Evolutionary conservation across 2,113 vertebrate species (phyloP).

Genomic region (Cheirogaleus medius): DNA sequence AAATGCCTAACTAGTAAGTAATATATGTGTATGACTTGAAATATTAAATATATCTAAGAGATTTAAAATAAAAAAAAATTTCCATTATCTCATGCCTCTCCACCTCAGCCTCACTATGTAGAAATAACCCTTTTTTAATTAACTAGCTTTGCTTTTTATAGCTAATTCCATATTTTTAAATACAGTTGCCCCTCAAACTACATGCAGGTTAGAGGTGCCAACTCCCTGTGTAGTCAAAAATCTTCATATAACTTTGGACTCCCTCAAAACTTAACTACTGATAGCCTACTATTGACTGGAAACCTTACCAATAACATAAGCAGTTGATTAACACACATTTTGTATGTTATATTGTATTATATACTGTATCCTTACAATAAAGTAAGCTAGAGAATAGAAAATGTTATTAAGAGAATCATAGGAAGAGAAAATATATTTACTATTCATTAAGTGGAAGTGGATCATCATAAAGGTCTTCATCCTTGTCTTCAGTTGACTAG

Average conservation of each 20-base stretch:
- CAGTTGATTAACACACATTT: background rate
- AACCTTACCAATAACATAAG: background rate
- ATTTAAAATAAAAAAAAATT: background rate
- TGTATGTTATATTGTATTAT: background rate
- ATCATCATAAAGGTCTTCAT: background rate
- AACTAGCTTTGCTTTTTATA: constrained; percentile 18
- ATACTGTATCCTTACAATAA: background rate
- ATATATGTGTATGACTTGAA: background rate
- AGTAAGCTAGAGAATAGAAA: background rate
- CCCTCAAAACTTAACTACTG: background rate
- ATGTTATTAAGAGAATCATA: background rate
- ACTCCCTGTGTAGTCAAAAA: background rate
- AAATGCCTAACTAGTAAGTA: background rate
- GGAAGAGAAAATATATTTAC: background rate
- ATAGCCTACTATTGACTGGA: background rate
- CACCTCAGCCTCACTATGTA: background rate
- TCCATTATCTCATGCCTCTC: background rate
- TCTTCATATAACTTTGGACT: background rate
- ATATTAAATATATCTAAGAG: background rate
- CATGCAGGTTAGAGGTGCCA: background rate
- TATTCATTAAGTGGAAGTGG: background rate
- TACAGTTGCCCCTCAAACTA: background rate
- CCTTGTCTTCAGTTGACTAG: background rate
- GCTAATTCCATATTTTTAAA: background rate
- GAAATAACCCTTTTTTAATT: background rate